phyloP scores from a whole-genome alignment of 2,113 vertebrate genomes.

The Neolamprologus fasciatus region DNA sequence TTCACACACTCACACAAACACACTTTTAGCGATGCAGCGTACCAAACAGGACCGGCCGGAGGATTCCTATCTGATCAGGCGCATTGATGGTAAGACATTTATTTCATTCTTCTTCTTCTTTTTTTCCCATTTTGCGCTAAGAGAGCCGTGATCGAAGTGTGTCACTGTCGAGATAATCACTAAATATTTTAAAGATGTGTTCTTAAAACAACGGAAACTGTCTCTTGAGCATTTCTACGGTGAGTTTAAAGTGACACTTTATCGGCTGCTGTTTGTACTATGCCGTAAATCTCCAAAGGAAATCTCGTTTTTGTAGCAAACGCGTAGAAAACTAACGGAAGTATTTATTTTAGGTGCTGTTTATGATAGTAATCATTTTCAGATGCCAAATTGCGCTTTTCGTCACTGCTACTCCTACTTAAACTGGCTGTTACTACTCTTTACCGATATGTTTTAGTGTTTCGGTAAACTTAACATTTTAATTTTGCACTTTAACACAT shows the following conservation, averaged over 20 bases:
- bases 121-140: neutral
- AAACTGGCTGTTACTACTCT: neutral
- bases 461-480: neutral
- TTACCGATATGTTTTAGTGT: neutral
- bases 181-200: neutral
- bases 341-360: neutral
- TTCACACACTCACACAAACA: neutral
- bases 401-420: rapidly evolving
- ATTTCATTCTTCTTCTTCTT: neutral
- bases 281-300: neutral
- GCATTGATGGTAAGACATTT: conserved; percentile 42
- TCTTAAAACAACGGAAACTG: neutral
- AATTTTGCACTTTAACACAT: neutral
- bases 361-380: neutral
- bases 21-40: conserved; percentile 4
- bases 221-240: neutral
- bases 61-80: neutral
- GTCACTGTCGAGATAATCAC: neutral
- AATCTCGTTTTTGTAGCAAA: neutral
- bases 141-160: neutral
- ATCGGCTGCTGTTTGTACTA: neutral
- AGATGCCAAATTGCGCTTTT: neutral
- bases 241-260: neutral
- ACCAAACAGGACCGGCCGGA: neutral
- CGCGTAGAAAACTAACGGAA: neutral